Evolutionary conservation across 2,797 vertebrate species (phyloP), one percentile per base, ranked within the genome.

Genomic region (Neomorphus geoffroyi): DNA sequence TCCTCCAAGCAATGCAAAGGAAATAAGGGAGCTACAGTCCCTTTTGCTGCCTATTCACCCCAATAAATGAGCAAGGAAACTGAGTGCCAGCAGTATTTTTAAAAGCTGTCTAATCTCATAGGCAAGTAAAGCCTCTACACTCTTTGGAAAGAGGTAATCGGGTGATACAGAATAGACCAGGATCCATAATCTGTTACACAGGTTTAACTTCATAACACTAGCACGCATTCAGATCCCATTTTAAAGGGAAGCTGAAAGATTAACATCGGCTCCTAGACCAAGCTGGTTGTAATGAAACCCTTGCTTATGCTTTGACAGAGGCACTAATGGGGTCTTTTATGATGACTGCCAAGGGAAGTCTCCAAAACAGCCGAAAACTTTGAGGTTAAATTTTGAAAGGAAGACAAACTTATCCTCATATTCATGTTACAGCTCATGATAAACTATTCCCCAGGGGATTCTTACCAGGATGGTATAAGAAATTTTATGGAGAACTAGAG

Each of bases 381-480:
- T 90, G 93, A 94, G 92, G 92, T 96, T 90, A 94, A 77, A 73
- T 81, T 73, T 86, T 92, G 92, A 92, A 95, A 96, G 86, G 70
- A 94, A 96, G 86, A 94, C 80, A 94, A 87, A 91, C 71, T 79
- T 92, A 65, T 32, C 60, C 87, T 77, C 80, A 45, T 92, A 91
- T 79, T 94, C 73, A 6, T 70, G 71, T 88, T 94, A 91, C 80
- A 91, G 86, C 70, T 48, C 85, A 88, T 72, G 90, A 96, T 90
- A 86, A 96, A 94, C 69, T 88, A 75, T 88, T 87, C 96, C 92
- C 88, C 23, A 43, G 51, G 77, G 93, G 69, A 77, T 95, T 96
- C 92, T 79, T 73, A 79, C 80, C 70, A 89, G 90, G 91, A 94
- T 86, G 61, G 64, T 67, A 87, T 82, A 79, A 92, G 86, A 81